Conservation (phyloP, 2,113 vertebrate genomes). For the Daphoenositta chrysoptera region DNA sequence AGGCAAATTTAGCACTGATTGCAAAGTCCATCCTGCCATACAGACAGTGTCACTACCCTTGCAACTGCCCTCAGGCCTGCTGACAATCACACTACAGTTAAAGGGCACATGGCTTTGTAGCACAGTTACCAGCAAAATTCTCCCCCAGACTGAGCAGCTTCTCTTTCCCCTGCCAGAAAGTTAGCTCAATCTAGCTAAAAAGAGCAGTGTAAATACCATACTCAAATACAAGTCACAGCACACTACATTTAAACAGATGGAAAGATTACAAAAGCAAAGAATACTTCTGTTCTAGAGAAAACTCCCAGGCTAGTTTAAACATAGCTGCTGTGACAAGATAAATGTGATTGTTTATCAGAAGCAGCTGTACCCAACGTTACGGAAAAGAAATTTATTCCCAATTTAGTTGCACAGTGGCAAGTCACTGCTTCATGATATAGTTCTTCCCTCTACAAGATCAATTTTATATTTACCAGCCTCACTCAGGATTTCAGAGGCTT, state of each 20-base stretch:
- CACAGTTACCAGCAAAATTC: background rate
- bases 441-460: background rate
- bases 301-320: background rate
- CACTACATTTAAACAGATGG: background rate
- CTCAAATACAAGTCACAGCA: background rate
- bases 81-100: background rate
- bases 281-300: background rate
- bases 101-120: background rate
- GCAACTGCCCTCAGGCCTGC: background rate
- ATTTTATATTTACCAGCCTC: background rate
- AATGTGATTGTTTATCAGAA: background rate
- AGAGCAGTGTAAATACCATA: background rate
- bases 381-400: background rate
- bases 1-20: background rate
- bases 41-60: background rate
- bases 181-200: background rate
- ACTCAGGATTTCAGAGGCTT: background rate
- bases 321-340: background rate
- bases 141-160: background rate
- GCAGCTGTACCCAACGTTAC: background rate
- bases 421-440: background rate
- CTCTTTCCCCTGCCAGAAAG: background rate
- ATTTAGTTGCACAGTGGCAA: background rate
- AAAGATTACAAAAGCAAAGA: background rate
- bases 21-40: background rate